phyloP scores from a whole-genome alignment of 2,888 invertebrate genomes.

The Malacosoma neustria region DNA sequence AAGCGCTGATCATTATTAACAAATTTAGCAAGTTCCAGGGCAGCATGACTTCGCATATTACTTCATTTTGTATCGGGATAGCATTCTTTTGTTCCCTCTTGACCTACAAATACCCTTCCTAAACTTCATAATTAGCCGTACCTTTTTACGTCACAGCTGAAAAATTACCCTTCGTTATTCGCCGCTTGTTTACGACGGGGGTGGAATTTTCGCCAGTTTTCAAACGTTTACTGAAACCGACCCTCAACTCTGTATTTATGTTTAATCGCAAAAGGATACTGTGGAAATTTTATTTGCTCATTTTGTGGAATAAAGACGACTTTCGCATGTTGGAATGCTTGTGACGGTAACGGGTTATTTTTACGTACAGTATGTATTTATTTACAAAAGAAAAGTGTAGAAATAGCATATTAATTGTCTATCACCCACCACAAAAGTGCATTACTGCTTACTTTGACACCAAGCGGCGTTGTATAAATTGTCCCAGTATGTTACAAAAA shows the following conservation, averaged over 20 bases:
- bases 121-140: conserved; percentile 16
- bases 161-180: conserved; percentile 11
- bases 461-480: too few relatives aligned
- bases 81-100: conserved; percentile 13
- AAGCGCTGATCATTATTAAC: not conserved
- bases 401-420: too few relatives aligned
- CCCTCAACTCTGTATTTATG: not conserved
- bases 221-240: not conserved
- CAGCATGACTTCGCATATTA: not conserved
- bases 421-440: too few relatives aligned
- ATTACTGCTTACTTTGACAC: too few relatives aligned
- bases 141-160: conserved; percentile 11
- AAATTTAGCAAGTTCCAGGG: not conserved
- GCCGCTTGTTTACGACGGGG: conserved; percentile 2
- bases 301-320: too few relatives aligned
- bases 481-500: too few relatives aligned
- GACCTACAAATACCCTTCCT: conserved; percentile 6
- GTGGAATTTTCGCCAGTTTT: not conserved
- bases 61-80: conserved; percentile 10
- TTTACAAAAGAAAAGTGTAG: too few relatives aligned
- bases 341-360: too few relatives aligned
- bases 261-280: too few relatives aligned
- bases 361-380: too few relatives aligned
- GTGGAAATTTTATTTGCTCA: too few relatives aligned
- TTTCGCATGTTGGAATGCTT: too few relatives aligned